Conservation (phyloP, 2,797 vertebrate species). For the Fistularia commersonii region DNA sequence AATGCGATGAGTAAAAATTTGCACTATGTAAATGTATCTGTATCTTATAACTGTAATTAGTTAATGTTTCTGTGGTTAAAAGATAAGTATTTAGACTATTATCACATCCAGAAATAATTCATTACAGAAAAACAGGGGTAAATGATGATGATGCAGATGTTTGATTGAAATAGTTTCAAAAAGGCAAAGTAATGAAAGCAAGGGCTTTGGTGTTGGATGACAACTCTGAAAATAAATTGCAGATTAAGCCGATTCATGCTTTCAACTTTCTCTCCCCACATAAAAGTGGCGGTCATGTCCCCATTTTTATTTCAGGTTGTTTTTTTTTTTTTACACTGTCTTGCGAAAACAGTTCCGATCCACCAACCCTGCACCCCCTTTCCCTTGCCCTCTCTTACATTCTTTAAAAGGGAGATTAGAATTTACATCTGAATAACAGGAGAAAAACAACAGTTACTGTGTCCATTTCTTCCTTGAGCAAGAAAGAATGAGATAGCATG, state of each 20-base stretch:
- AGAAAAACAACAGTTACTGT: slow-evolving; percentile 90
- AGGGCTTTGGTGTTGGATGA: neutral
- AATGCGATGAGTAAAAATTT: neutral
- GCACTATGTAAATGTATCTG: too few species aligned
- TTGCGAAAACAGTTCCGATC: neutral
- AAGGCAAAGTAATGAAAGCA: neutral
- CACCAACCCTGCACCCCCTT: slow-evolving; percentile 21
- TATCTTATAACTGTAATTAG: too few species aligned
- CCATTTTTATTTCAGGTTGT: slow-evolving; percentile 32
- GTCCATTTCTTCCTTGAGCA: slow-evolving; percentile 74
- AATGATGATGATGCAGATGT: neutral
- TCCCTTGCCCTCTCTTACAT: slow-evolving; percentile 56
- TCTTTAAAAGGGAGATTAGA: slow-evolving; percentile 85
- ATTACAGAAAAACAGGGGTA: neutral
- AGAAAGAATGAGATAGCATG: slow-evolving; percentile 37
- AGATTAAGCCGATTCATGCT: slow-evolving; percentile 73
- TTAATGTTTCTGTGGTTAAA: too few species aligned
- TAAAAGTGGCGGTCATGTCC: slow-evolving; percentile 65
- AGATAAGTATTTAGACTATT: neutral
- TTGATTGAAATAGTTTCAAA: neutral
- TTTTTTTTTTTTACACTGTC: slow-evolving; percentile 32
- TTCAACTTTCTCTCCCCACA: slow-evolving; percentile 56
- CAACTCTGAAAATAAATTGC: slow-evolving; percentile 7
- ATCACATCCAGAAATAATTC: too few species aligned
- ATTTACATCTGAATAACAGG: slow-evolving; percentile 95